These are phyloP conservation scores for Centropus unirufus DNA, from an alignment of 2,113 vertebrate genomes.

Conservation along the genomic window DNA sequence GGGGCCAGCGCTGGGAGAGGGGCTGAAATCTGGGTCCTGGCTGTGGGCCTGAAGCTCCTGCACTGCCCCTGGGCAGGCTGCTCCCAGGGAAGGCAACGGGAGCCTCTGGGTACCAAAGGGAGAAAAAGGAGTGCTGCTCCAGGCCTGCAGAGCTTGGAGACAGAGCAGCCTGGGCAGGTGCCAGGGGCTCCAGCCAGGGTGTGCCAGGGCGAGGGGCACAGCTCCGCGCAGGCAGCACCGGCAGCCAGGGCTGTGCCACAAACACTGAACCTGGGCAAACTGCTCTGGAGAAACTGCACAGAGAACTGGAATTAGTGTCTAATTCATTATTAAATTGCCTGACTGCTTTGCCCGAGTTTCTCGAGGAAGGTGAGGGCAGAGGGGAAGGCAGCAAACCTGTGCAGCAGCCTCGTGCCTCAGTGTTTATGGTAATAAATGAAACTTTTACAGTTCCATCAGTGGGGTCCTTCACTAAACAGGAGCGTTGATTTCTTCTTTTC, in stretches of 20 bases:
- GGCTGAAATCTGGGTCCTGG: neutral
- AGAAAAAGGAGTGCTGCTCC: too few species aligned
- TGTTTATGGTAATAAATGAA: neutral
- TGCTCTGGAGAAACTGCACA: neutral
- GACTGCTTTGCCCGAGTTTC: neutral
- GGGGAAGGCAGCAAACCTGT: neutral
- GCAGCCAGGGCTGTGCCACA: neutral
- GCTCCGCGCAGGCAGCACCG: too few species aligned
- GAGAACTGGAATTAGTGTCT: neutral
- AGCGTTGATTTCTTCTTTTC: neutral
- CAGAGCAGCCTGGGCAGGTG: too few species aligned
- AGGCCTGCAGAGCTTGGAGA: too few species aligned
- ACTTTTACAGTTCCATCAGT: neutral
- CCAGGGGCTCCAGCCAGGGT: too few species aligned
- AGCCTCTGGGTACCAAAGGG: too few species aligned
- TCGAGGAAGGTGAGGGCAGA: neutral
- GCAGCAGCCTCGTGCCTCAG: neutral
- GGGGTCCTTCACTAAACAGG: neutral
- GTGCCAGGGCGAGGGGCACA: too few species aligned
- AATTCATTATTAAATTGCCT: neutral
- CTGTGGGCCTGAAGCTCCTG: too few species aligned
- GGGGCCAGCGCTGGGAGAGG: neutral
- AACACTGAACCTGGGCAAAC: fast-evolving
- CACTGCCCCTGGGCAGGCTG: too few species aligned
- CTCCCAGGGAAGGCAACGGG: too few species aligned